A percentile compares a stretch with the other conserved stretches of the same genome.
phyloP scores from a whole-genome alignment of 1,140 invertebrate species.

The Ditylenchus dipsaci region DNA sequence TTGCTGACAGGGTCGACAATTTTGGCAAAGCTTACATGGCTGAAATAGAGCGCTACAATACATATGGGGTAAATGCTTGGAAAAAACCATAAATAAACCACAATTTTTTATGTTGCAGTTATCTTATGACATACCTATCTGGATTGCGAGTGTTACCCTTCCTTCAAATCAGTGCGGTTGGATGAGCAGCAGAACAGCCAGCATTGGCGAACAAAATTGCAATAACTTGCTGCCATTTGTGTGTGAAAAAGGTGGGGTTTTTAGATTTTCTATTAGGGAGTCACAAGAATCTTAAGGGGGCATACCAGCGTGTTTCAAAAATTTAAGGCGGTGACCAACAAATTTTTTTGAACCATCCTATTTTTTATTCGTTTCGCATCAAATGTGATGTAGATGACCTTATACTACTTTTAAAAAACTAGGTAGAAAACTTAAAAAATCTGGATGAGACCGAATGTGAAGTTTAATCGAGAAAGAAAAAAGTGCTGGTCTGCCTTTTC shows the following conservation, averaged over 20 bases:
- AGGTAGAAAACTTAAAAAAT: no score
- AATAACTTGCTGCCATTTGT: slow-evolving; percentile 54
- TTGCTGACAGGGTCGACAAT: slow-evolving; percentile 44
- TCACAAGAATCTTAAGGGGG: no score
- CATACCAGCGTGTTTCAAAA: no score
- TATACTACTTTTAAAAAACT: no score
- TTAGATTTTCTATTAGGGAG: not conserved
- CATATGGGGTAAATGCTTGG: slow-evolving; percentile 33
- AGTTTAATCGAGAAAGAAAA: no score
- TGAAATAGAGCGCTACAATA: slow-evolving; percentile 39
- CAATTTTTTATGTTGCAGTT: slow-evolving; percentile 23
- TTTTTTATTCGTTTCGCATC: no score
- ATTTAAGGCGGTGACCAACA: no score
- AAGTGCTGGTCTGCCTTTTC: no score
- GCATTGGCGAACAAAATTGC: slow-evolving; percentile 50
- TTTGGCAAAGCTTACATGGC: slow-evolving; percentile 37
- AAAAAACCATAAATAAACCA: slow-evolving; percentile 11
- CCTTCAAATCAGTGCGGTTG: slow-evolving; percentile 56
- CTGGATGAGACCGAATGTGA: not conserved
- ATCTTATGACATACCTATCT: slow-evolving; percentile 44
- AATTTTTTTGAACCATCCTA: no score
- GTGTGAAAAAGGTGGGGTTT: slow-evolving; percentile 46
- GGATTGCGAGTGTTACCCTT: slow-evolving; percentile 48
- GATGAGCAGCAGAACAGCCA: slow-evolving; percentile 38
- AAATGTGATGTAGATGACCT: no score